These are phyloP conservation scores for Aegithalos caudatus DNA, from an alignment of 2,113 vertebrate genomes.

Conservation along the genomic window DNA sequence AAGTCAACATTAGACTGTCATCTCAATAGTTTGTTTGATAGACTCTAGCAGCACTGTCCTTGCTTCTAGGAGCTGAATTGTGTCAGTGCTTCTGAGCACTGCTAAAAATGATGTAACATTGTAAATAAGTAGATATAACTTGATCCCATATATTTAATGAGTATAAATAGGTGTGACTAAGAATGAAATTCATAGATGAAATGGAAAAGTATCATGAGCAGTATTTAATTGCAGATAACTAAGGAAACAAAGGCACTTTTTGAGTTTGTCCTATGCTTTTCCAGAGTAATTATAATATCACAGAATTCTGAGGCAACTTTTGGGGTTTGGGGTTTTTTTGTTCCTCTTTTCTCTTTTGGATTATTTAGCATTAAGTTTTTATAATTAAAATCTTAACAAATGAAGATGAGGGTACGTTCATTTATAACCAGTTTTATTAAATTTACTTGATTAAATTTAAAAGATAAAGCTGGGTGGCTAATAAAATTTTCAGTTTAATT, in stretches of 20 bases:
- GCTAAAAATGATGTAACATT: neutral
- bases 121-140: neutral
- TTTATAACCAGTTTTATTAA: slow-evolving; percentile 15
- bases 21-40: neutral
- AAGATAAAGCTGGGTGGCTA: slow-evolving; percentile 18
- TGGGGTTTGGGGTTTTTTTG: neutral
- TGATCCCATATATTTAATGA: neutral
- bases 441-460: slow-evolving; percentile 16
- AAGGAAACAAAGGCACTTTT: neutral
- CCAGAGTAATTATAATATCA: neutral
- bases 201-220: neutral
- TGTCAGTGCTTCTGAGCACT: neutral
- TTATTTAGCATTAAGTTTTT: neutral
- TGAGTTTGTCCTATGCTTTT: neutral
- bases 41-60: neutral
- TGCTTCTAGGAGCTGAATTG: neutral
- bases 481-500: slow-evolving; percentile 43
- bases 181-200: neutral
- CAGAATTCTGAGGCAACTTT: neutral
- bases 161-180: neutral
- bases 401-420: neutral
- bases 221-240: neutral
- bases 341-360: neutral
- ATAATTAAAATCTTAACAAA: neutral
- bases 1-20: neutral